These are phyloP conservation scores for Cranoglanis bouderius DNA, from an alignment of 2,113 vertebrate species.

Conservation along the genomic window DNA sequence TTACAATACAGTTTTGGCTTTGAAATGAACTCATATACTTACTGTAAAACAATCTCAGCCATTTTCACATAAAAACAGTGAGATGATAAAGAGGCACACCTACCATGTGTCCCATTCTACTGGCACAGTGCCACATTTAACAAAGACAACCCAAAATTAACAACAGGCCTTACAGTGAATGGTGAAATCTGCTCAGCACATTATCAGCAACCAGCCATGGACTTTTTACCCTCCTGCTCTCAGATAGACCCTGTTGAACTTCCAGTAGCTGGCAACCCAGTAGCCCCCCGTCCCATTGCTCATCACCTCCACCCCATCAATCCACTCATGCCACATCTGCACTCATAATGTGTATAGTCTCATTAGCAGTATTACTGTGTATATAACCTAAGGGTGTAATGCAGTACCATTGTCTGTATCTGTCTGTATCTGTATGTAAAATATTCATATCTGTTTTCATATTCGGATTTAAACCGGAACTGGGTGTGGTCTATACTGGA, in stretches of 20 bases:
- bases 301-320: neutral
- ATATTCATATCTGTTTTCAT: no score
- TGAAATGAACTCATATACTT: neutral
- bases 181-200: neutral
- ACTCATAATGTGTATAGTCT: no score
- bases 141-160: neutral
- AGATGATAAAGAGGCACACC: neutral
- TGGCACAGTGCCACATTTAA: neutral
- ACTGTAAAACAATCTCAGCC: neutral
- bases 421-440: no score
- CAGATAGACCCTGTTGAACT: neutral
- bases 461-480: no score
- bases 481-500: no score
- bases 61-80: neutral
- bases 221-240: neutral
- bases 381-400: no score
- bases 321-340: no score
- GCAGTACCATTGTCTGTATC: no score
- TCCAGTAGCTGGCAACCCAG: neutral
- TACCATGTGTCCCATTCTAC: neutral
- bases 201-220: neutral
- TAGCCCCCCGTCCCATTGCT: neutral
- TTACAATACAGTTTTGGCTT: neutral
- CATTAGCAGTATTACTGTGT: no score
- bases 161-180: neutral